These are phyloP conservation scores for Poeciliopsis retropinna DNA, from an alignment of 2,113 vertebrate species.

Conservation along the genomic window DNA sequence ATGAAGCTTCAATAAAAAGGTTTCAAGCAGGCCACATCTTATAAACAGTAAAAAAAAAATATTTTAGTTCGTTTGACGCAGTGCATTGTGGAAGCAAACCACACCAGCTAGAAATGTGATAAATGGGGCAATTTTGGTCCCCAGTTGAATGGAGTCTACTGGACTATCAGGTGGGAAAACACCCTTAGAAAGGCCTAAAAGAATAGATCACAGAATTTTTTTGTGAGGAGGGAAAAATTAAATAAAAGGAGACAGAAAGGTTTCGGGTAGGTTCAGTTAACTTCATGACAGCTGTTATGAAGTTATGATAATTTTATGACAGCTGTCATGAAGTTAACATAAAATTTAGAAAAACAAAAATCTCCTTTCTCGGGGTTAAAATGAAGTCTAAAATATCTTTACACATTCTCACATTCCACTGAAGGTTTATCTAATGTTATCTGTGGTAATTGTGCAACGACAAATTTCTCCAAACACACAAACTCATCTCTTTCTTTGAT, in stretches of 20 bases:
- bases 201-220: too few relatives aligned
- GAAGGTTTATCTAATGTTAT: conserved; percentile 23
- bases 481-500: conserved; percentile 22
- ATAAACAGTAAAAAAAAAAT: not conserved
- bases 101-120: too few relatives aligned
- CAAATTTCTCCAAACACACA: conserved; percentile 17
- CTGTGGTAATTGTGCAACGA: conserved; percentile 27
- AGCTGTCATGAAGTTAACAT: too few relatives aligned
- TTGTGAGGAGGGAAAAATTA: not conserved
- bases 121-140: too few relatives aligned
- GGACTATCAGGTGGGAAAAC: too few relatives aligned
- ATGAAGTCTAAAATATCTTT: not conserved
- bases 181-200: too few relatives aligned
- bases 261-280: not conserved
- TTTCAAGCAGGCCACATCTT: not conserved
- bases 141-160: too few relatives aligned
- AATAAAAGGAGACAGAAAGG: not conserved
- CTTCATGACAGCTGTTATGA: too few relatives aligned
- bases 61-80: too few relatives aligned
- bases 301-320: too few relatives aligned
- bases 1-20: not conserved
- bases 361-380: not conserved
- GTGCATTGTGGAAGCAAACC: too few relatives aligned
- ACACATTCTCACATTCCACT: not conserved
- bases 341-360: not conserved